Evolutionary conservation across 2,888 invertebrate species (phyloP).

Genomic region (Coleophora flavipennella): DNA sequence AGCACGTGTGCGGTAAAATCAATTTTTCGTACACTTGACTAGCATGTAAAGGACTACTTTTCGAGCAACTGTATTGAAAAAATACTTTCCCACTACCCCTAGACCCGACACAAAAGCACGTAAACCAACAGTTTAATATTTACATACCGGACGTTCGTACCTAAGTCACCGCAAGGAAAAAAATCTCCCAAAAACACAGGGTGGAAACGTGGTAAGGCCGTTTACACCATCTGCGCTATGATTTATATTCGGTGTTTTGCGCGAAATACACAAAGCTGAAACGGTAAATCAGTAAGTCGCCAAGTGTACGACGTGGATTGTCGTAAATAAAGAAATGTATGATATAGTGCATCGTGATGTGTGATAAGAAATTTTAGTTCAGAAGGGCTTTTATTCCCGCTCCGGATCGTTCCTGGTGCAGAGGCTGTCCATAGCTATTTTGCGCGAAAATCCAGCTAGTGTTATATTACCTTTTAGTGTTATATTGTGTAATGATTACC

Average conservation of each 20-base stretch:
- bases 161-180: constrained; percentile 12
- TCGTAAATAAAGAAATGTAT: constrained; percentile 22
- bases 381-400: too few relatives aligned
- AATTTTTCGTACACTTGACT: too few relatives aligned
- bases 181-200: constrained; percentile 24
- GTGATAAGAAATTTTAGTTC: not conserved
- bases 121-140: constrained; percentile 1
- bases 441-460: too few relatives aligned
- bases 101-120: too few relatives aligned
- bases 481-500: too few relatives aligned
- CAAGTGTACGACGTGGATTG: constrained; percentile 14
- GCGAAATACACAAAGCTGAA: constrained; percentile 21
- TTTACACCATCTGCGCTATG: constrained; percentile 41
- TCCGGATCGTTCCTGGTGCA: too few relatives aligned
- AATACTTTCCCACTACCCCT: too few relatives aligned
- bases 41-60: too few relatives aligned
- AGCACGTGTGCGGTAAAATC: too few relatives aligned
- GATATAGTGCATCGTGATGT: not conserved
- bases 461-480: too few relatives aligned
- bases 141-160: constrained; percentile 2
- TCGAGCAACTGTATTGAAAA: too few relatives aligned
- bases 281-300: constrained; percentile 27
- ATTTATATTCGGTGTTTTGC: constrained; percentile 40
- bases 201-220: constrained; percentile 15
- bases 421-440: too few relatives aligned